Percentiles rank a stretch among this genome's conserved stretches.
Conservation (phyloP, 2,888 invertebrate genomes). For the Argynnis bischoffii region DNA sequence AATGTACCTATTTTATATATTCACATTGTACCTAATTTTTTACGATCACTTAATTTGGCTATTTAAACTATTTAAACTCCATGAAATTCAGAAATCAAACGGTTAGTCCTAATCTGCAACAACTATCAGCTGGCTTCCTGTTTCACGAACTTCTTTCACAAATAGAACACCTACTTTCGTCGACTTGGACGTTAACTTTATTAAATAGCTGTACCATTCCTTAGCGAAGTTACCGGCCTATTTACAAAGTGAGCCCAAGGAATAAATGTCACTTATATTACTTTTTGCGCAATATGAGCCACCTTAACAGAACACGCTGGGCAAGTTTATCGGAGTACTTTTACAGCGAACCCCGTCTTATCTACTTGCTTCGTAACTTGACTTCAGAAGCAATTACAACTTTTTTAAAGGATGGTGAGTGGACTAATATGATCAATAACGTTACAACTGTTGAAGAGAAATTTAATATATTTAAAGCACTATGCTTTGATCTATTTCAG, state of each 20-base stretch:
- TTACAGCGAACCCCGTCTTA: constrained; percentile 22
- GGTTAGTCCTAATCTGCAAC: constrained; percentile 5
- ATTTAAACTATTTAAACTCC: neutral
- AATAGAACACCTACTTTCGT: constrained; percentile 51
- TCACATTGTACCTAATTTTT: no score
- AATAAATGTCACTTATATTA: constrained; percentile 44
- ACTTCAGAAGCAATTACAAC: constrained; percentile 28
- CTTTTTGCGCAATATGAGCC: constrained; percentile 36
- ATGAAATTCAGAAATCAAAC: constrained; percentile 5
- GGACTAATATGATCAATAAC: neutral
- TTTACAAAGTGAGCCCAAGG: constrained; percentile 45
- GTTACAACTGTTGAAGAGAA: neutral
- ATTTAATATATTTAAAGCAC: constrained; percentile 1
- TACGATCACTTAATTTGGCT: no score
- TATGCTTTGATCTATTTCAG: no score
- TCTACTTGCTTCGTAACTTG: constrained; percentile 27
- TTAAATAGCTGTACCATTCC: constrained; percentile 56
- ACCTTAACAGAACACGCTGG: constrained; percentile 29
- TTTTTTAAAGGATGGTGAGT: constrained; percentile 17
- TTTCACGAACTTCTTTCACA: constrained; percentile 43
- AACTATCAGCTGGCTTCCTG: constrained; percentile 26
- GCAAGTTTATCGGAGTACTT: constrained; percentile 30
- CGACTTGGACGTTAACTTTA: constrained; percentile 50
- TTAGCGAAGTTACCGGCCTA: constrained; percentile 51
- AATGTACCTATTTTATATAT: no score